Evolutionary conservation across 2,113 vertebrate species (phyloP).

Genomic region (Ovis canadensis): DNA sequence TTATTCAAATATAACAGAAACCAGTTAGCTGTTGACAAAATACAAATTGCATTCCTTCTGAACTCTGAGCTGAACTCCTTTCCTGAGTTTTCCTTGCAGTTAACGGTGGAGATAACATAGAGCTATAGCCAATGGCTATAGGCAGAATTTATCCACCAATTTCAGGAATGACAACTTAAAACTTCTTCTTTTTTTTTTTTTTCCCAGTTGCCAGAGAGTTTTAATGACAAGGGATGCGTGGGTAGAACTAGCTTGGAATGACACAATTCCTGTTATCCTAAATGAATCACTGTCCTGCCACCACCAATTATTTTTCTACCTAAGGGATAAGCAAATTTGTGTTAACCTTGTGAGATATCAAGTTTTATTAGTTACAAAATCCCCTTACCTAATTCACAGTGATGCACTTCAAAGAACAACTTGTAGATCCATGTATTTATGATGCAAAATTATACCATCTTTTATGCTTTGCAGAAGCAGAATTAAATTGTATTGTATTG

Average conservation of each 20-base stretch:
- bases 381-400: not conserved
- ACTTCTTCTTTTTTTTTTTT: not conserved
- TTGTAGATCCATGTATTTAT: not conserved
- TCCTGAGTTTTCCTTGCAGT: not conserved
- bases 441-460: not conserved
- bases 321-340: not conserved
- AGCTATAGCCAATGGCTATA: not conserved
- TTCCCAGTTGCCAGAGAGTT: not conserved
- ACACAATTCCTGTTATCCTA: not conserved
- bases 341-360: not conserved
- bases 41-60: not conserved
- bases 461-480: not conserved
- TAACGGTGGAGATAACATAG: not conserved
- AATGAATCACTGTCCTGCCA: not conserved
- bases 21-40: not conserved
- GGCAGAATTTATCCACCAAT: not conserved
- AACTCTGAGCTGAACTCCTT: not conserved
- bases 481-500: not conserved
- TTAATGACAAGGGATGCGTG: not conserved
- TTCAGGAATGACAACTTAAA: not conserved
- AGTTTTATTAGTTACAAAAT: not conserved
- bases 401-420: not conserved
- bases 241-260: rapidly evolving
- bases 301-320: not conserved
- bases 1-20: not conserved